Base-by-base conservation (phyloP, 2,113 vertebrate genomes). In the Hippoglossus stenolepis region DNA sequence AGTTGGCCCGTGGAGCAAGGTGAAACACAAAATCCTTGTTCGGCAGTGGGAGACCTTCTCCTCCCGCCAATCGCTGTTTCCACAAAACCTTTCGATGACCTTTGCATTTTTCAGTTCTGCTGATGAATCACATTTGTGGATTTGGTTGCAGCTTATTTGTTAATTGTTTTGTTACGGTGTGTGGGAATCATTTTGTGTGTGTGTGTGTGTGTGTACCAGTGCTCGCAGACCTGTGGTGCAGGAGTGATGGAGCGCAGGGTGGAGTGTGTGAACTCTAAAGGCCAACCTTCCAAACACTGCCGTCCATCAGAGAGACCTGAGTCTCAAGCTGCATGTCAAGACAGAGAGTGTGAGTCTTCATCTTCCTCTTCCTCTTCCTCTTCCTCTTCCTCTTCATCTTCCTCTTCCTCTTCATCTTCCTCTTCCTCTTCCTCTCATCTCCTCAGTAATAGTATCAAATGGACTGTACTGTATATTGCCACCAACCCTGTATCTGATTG, bases 151-250 rank as follows among this genome's bases (percentile, higher is more conserved):
- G 70, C 54, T 51, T 65, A 18, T 75, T 65, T 80, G 21, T 28
- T 47, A 18, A 51, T 61, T 75, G 45, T 66, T 70, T 58, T 40
- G 45, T 53, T 51, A 18, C 4, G 18, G 17, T 51, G 17, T 51
- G 4, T 51, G 17, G 47, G 15, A 51, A 51, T 15, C 4, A 18
- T 51, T 51, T 17, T 14, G 35, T 66, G 54, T 59, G 49, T 78
- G 15, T 67, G 18, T 64, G 15, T 67, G 18, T 64, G 23, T 51
- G 1, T 73, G n/a, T 65, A 14, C 15, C 77, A 99, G 98, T 99
- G 98, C 77, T 98, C 97, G 5, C 96, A 95, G 86, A 94, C 95
- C 47, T 99, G 98, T 66, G 97, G 98, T 58, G 85, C 69, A 7
- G 98, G 97, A 4, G 74, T 94, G 65, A 96, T 93, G 93, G 91